These are phyloP conservation scores for Octodon degus DNA, from an alignment of 2,113 vertebrate species.

Conservation along the genomic window DNA sequence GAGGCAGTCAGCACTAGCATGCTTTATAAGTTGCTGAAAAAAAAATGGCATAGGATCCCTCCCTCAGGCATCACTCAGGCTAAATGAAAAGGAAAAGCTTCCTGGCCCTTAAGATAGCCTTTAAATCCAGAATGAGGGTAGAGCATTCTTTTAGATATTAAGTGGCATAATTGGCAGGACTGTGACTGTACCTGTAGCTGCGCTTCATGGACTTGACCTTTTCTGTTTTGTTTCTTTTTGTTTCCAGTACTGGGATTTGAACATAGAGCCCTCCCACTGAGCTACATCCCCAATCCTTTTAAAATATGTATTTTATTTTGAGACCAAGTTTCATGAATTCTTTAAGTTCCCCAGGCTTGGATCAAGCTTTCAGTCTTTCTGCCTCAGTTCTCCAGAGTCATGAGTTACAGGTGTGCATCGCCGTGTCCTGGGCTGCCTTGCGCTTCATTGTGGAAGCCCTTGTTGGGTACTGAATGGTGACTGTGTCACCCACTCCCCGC, in stretches of 20 bases:
- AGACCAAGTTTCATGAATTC: not conserved
- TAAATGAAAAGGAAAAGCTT: not conserved
- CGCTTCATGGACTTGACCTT: not conserved
- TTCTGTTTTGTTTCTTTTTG: not conserved
- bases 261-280: not conserved
- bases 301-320: not conserved
- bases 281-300: not conserved
- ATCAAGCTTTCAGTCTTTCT: not conserved
- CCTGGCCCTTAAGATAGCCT: not conserved
- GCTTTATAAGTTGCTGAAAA: not conserved
- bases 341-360: not conserved
- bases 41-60: not conserved
- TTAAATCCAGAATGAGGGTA: not conserved
- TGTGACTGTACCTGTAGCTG: not conserved
- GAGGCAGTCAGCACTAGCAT: not conserved
- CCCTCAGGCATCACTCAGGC: not conserved
- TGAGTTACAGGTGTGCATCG: not conserved
- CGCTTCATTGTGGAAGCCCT: not conserved
- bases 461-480: not conserved
- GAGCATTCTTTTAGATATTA: not conserved
- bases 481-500: fast-evolving
- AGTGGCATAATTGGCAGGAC: fast-evolving
- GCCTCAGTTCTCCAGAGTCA: not conserved
- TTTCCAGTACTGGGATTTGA: not conserved
- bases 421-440: not conserved